Conservation (phyloP, 2,113 vertebrate genomes). For the Casuarius casuarius region DNA sequence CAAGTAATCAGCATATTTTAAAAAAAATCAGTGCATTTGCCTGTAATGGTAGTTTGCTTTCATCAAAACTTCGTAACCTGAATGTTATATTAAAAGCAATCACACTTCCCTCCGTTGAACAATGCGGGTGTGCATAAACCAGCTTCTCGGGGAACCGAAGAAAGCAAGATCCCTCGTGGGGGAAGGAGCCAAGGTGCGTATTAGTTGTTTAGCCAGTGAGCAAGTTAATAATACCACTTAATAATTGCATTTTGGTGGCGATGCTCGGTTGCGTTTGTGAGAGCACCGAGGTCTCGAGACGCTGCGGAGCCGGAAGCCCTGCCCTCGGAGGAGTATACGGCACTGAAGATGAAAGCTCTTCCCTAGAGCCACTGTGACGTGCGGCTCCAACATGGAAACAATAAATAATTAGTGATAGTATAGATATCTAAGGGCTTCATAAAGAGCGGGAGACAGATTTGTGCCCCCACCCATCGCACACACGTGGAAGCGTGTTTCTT, state of each 20-base stretch:
- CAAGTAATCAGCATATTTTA: not conserved
- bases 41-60: not conserved
- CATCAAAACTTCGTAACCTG: slow-evolving; percentile 9
- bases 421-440: not conserved
- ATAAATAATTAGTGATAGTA: not conserved
- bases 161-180: not conserved
- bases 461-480: fast-evolving
- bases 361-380: not conserved
- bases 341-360: slow-evolving; percentile 29
- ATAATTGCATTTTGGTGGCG: slow-evolving; percentile 23
- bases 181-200: not conserved
- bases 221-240: not conserved
- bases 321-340: not conserved
- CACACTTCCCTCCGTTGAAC: not conserved
- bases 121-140: not conserved
- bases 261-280: not conserved
- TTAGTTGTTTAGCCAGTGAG: slow-evolving; percentile 3
- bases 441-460: not conserved
- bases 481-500: not conserved
- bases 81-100: slow-evolving; percentile 26
- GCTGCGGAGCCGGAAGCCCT: not conserved
- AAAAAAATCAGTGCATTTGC: not conserved
- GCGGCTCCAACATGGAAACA: not conserved
- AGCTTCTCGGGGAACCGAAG: not conserved
- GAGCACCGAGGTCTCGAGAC: not conserved